Evolutionary conservation across 2,797 vertebrate species (phyloP).

Genomic region (Eptatretus atami): DNA sequence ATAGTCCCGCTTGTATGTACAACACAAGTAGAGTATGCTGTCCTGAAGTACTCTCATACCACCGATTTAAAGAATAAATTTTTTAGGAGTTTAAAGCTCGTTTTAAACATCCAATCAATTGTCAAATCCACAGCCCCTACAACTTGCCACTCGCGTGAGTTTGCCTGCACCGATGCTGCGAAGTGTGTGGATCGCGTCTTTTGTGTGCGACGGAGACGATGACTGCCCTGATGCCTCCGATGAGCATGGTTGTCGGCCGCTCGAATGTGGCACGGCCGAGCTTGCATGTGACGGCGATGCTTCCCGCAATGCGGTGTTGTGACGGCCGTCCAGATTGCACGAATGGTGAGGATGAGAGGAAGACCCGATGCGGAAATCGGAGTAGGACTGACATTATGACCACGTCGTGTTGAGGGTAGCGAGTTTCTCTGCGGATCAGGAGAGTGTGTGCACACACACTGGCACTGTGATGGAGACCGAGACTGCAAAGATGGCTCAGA

Average conservation of each 20-base stretch:
- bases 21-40: too few relatives aligned
- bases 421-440: constrained; percentile 32
- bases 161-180: constrained; percentile 23
- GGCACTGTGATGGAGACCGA: constrained; percentile 24
- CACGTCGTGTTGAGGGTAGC: constrained; percentile 12
- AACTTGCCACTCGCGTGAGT: constrained; percentile 21
- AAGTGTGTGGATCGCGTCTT: constrained; percentile 29
- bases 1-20: too few relatives aligned
- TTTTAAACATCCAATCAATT: constrained; percentile 12
- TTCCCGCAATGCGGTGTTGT: constrained; percentile 28
- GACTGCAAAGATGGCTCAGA: constrained; percentile 43
- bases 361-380: constrained; percentile 13
- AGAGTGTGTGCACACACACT: constrained; percentile 22
- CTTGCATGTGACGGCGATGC: constrained; percentile 33
- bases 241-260: background rate
- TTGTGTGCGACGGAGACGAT: background rate
- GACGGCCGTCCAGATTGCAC: constrained; percentile 31
- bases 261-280: constrained; percentile 13
- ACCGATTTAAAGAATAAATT: too few relatives aligned
- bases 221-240: constrained; percentile 1
- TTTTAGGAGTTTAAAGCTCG: too few relatives aligned
- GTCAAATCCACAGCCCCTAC: constrained; percentile 21
- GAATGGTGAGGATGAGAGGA: constrained; percentile 38
- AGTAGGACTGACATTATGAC: fast-evolving
- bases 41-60: too few relatives aligned